phyloP scores from a whole-genome alignment of 2,888 invertebrate genomes.

The Candidula unifasciata region DNA sequence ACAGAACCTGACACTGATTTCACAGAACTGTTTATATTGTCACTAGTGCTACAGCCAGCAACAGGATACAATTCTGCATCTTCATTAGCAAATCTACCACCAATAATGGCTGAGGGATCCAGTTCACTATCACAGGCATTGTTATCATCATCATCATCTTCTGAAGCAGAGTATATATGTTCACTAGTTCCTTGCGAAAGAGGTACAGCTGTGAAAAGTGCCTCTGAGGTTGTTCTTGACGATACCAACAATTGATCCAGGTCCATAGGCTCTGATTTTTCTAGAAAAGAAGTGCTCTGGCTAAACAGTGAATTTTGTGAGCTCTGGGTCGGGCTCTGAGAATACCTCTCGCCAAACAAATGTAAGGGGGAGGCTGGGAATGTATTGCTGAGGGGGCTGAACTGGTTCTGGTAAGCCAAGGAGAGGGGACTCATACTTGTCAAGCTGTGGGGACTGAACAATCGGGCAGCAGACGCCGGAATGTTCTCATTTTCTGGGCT shows the following conservation, averaged over 20 bases:
- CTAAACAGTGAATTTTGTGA: slow-evolving; percentile 36
- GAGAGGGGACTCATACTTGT: slow-evolving; percentile 1
- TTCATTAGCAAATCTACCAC: neutral
- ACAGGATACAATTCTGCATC: neutral
- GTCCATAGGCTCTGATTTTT: neutral
- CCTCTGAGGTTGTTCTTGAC: neutral
- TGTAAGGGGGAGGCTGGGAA: slow-evolving; percentile 32
- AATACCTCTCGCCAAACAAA: neutral
- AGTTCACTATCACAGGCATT: neutral
- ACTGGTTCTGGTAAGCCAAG: neutral
- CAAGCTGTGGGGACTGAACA: slow-evolving; percentile 10
- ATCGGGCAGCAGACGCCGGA: neutral
- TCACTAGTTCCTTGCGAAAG: neutral
- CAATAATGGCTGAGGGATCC: neutral
- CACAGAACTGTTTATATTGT: neutral
- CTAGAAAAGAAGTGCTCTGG: neutral
- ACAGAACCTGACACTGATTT: neutral
- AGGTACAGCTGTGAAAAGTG: slow-evolving; percentile 3
- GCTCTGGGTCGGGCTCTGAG: slow-evolving; percentile 31
- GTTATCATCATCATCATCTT: slow-evolving; percentile 44
- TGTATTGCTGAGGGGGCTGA: slow-evolving; percentile 36
- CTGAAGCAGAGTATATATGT: slow-evolving; percentile 47
- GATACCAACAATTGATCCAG: slow-evolving; percentile 2
- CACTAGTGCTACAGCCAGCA: neutral
- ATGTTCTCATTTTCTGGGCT: neutral